Base-by-base conservation (phyloP, 2,888 invertebrate species). In the Sicus ferrugineus region DNA sequence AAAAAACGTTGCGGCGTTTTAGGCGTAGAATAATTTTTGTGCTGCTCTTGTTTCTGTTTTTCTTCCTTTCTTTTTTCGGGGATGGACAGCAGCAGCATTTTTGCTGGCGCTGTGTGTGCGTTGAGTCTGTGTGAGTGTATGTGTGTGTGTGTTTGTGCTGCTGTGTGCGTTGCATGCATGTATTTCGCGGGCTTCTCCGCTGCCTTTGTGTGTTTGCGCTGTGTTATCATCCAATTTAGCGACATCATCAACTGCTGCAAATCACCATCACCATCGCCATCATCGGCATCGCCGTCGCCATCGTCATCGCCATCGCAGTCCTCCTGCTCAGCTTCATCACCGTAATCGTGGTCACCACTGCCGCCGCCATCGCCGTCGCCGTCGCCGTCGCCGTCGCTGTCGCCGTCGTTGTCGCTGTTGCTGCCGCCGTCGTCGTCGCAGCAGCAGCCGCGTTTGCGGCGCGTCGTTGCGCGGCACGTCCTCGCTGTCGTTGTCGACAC, bases 401-500 rank as follows among this genome's bases (percentile, higher is more conserved):
- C 70, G 61, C 73, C 56, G 69, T 64, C 64, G 50, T 67, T 46
- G 46, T 50, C 30, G n/a, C 23, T 46, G 38, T 6, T 28, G 68
- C 62, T 38, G 30, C 26, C 48, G 59, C 38, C 50, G 28, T 26
- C 21, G 14, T 21, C 30, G 14, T 21, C 28, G 21, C 42, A 19
- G 50, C 62, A 50, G 23, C 61, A 58, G 38, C 31, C 26, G 31
- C 59, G 21, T 34, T 69, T 31, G 5, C 69, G 56, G 59, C 68
- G 67, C 71, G 70, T 69, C 74, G 70, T 71, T 70, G 67, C 52
- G 72, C 70, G 69, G 73, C 73, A 72, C 74, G 72, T 70, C 74
- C 69, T 76, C 74, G 75, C 76, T 76, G 77, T 81, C 81, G 81
- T 76, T 77, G 81, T 79, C 78, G 79, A 76, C n/a, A n/a, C 77